A percentile compares a stretch with the other conserved stretches of the same genome.
phyloP scores from a whole-genome alignment of 1,140 invertebrate species.

The Cydia pomonella region DNA sequence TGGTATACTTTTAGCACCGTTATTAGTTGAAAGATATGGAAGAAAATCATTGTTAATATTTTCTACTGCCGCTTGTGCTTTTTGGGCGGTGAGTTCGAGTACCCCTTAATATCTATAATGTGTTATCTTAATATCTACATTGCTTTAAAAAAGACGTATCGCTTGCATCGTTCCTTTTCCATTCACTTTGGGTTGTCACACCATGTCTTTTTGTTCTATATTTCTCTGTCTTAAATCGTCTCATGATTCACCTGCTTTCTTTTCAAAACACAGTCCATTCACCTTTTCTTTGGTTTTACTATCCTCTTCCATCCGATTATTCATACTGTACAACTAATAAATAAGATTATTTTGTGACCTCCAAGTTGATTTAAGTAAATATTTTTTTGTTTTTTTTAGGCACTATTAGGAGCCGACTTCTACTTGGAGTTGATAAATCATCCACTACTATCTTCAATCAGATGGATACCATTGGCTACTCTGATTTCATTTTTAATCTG shows the following conservation, averaged over 20 bases:
- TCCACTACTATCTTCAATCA: conserved; percentile 32
- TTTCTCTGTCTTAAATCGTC: too few species aligned
- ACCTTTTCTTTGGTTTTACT: neutral
- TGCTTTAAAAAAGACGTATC: too few species aligned
- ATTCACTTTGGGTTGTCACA: too few species aligned
- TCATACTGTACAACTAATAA: too few species aligned
- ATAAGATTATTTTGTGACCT: too few species aligned
- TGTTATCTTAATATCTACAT: too few species aligned
- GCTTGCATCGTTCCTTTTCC: too few species aligned
- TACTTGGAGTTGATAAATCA: conserved; percentile 40
- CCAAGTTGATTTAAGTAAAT: neutral
- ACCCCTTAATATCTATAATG: too few species aligned
- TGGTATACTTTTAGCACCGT: conserved; percentile 54
- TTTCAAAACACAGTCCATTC: too few species aligned
- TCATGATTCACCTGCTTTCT: too few species aligned
- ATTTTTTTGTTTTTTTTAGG: conserved; percentile 40
- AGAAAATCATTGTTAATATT: conserved; percentile 69
- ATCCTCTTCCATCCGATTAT: neutral
- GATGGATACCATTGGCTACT: conserved; percentile 48
- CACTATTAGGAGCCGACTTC: conserved; percentile 47
- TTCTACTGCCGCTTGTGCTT: neutral
- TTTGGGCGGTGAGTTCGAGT: neutral
- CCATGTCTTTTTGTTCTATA: too few species aligned
- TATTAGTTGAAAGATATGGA: conserved; percentile 80
- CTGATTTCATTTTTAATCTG: conserved; percentile 47